Percentiles rank a stretch among this genome's conserved stretches.
Evolutionary conservation across 2,888 invertebrate genomes (phyloP).

Genomic region (Leptopterna dolabrata): DNA sequence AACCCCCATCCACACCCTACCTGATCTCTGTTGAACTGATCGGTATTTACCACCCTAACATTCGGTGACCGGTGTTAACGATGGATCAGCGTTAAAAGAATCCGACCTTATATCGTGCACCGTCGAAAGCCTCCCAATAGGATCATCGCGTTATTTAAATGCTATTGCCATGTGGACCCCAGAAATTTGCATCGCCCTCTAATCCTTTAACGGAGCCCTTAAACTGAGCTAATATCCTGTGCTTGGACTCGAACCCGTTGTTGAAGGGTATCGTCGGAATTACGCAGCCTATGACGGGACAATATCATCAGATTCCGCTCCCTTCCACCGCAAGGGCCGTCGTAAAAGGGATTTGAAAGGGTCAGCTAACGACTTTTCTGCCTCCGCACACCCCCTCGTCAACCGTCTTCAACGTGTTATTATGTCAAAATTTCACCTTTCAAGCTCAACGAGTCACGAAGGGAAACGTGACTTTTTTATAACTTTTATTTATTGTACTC

Average conservation of each 20-base stretch:
- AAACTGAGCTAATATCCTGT: not conserved
- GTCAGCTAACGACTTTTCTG: conserved; percentile 17
- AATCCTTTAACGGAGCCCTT: not conserved
- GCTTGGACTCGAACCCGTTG: not conserved
- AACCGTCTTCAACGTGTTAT: conserved; percentile 3
- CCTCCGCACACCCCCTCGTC: not conserved
- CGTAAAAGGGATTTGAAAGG: conserved; percentile 28
- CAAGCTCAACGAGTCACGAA: not conserved
- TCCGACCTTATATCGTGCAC: not conserved
- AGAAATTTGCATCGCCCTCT: not conserved
- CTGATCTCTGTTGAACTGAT: no score
- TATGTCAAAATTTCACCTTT: conserved; percentile 8
- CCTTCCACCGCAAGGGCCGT: not conserved
- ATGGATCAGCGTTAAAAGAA: not conserved
- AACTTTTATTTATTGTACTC: not conserved
- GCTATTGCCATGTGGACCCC: not conserved
- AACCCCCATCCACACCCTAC: no score
- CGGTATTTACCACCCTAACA: not conserved
- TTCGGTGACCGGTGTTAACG: not conserved
- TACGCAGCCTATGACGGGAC: not conserved
- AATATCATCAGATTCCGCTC: not conserved
- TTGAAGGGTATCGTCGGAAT: not conserved
- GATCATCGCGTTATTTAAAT: conserved; percentile 7
- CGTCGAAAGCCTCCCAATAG: not conserved
- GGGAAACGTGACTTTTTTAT: not conserved